Conservation (phyloP, 2,113 vertebrate genomes). For the Acanthisitta chloris region DNA sequence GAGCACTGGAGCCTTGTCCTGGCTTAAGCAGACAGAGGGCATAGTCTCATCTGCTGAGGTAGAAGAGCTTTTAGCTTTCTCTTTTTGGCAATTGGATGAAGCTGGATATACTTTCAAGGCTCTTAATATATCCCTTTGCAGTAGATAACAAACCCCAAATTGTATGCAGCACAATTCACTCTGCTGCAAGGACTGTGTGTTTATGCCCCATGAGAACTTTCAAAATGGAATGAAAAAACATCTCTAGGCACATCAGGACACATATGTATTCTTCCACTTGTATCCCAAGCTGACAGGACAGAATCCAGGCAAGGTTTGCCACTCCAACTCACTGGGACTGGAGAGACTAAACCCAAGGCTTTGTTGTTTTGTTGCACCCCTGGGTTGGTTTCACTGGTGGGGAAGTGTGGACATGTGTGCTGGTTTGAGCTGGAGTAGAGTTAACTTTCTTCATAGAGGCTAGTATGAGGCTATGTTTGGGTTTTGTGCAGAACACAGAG, state of each 20-base stretch:
- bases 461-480: no score
- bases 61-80: background rate
- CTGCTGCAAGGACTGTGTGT: background rate
- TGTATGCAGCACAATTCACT: background rate
- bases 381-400: background rate
- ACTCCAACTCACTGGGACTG: no score
- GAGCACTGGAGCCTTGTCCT: background rate
- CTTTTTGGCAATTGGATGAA: background rate
- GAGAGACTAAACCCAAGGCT: background rate
- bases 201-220: background rate
- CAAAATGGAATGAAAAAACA: background rate
- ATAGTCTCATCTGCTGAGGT: background rate
- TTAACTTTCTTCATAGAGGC: no score
- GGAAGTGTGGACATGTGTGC: background rate
- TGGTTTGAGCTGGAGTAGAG: no score
- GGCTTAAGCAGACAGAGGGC: background rate
- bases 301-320: background rate
- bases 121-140: background rate
- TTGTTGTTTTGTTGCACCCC: background rate
- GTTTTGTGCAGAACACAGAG: no score
- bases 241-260: background rate
- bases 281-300: background rate
- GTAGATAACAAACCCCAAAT: background rate
- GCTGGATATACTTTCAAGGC: background rate
- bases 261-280: no score